Base-by-base conservation (phyloP, 2,888 invertebrate species). In the Empis livida region DNA sequence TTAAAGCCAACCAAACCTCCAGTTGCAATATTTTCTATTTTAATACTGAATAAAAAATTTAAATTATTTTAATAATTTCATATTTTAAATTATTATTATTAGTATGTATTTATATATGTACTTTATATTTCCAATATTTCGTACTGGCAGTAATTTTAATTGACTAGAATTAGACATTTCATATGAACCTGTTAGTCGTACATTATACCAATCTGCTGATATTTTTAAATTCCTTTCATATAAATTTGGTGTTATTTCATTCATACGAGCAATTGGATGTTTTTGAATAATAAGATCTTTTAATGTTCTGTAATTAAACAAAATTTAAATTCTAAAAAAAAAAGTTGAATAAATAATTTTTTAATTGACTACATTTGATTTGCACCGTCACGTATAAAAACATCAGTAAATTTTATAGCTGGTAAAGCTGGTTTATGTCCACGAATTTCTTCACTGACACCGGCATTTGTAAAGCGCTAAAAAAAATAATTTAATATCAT, bases 81-180 rank as follows among this genome's bases (percentile, higher is more conserved):
- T n/a, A 42, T 42, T n/a, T 11, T n/a, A 10, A 3, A 27, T 13
- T 14, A 32, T 23, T 31, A 15, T n/a, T n/a, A n/a, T n/a, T n/a
- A n/a, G n/a, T n/a, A n/a, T n/a, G n/a, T n/a, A 6, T 9, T 10
- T 23, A 1, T 31, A 37, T 41, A 14, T 49, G 45, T 40, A 49
- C 51, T 49, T n/a, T 35, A 51, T 46, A 30, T 48, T 41, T 15
- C 51, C 51, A 31, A 42, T 31, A 35, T 42, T 44, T 20, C 41
- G 39, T 15, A 51, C 51, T 17, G 51, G 51, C 3, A 51, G n/a
- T 15, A 49, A 14, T 40, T 48, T 45, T n/a, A 49, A 44, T 44
- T 48, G 51, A 51, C 49, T 48, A 48, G 49, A 38, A 41, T 51
- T 49, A 9, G 44, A 45, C 46, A 51, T 49, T 39, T 51, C 49